These are phyloP conservation scores for Haliclona indistincta DNA, from an alignment of 37 sponge, comb jelly and placozoan genomes.

Conservation along the genomic window DNA sequence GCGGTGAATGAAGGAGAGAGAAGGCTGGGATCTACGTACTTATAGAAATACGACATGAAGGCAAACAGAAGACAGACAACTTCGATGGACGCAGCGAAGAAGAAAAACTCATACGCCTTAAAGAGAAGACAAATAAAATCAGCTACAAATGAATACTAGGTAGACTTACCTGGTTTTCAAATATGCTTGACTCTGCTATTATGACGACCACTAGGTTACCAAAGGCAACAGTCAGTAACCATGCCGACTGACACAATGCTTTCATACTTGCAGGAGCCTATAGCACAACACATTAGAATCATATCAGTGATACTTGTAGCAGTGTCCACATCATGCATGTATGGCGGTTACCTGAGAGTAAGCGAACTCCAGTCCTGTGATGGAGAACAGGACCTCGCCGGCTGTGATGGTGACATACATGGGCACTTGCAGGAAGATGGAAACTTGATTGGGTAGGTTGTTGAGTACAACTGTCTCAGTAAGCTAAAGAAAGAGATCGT, in stretches of 20 bases:
- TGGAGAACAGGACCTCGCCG: slow-evolving; percentile 98
- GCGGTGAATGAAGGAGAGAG: too few species aligned
- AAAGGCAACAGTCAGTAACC: slow-evolving; percentile 92
- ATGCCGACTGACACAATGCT: slow-evolving; percentile 91
- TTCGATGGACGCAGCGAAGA: slow-evolving; percentile 84
- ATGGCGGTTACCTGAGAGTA: slow-evolving; percentile 84
- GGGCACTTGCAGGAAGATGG: slow-evolving; percentile 89
- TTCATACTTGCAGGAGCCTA: slow-evolving; percentile 98
- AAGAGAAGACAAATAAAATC: neutral
- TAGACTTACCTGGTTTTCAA: slow-evolving; percentile 69
- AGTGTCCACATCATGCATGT: neutral
- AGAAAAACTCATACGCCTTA: slow-evolving; percentile 88
- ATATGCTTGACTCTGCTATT: slow-evolving; percentile 76
- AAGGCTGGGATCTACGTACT: slow-evolving; percentile 63
- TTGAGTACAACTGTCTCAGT: slow-evolving; percentile 32
- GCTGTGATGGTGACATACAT: slow-evolving; percentile 94
- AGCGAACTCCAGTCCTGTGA: slow-evolving; percentile 97
- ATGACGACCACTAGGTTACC: slow-evolving; percentile 95
- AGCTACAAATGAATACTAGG: neutral
- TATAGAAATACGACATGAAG: slow-evolving; percentile 87
- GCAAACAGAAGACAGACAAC: slow-evolving; percentile 75
- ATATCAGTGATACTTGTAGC: neutral
- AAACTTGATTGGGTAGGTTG: slow-evolving; percentile 68
- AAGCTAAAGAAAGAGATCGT: too few species aligned
- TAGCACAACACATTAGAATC: neutral